Evolutionary conservation across 1,140 invertebrate species (phyloP).

Genomic region (Metaphire vulgaris): DNA sequence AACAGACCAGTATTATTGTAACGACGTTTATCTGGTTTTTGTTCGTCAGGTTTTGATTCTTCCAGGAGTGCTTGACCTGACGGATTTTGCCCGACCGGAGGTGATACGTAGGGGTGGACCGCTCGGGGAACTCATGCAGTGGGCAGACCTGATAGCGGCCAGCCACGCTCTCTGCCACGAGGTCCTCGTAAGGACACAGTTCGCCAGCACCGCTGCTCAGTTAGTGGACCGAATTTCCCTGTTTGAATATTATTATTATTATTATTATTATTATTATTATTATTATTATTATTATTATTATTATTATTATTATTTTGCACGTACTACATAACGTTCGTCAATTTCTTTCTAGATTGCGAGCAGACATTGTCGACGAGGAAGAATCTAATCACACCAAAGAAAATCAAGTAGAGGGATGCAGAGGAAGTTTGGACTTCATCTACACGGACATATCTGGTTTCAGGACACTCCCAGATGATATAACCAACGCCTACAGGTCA

Average conservation of each 20-base stretch:
- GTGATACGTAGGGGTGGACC: conserved; percentile 18
- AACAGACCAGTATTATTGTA: too few relatives aligned
- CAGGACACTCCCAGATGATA: not conserved
- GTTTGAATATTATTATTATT: too few relatives aligned
- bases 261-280: too few relatives aligned
- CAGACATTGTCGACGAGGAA: not conserved
- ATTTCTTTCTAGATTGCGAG: not conserved
- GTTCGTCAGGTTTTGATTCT: conserved; percentile 27
- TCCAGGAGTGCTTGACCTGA: conserved; percentile 20
- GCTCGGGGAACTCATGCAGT: conserved; percentile 27
- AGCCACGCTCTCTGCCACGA: conserved; percentile 25
- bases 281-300: too few relatives aligned
- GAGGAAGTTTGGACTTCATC: conserved; percentile 15
- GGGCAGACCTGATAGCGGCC: conserved; percentile 26
- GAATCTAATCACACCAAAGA: not conserved
- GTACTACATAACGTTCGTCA: too few relatives aligned
- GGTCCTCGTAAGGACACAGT: conserved; percentile 16
- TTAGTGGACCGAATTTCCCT: too few relatives aligned
- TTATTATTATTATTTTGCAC: too few relatives aligned
- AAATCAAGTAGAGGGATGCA: not conserved
- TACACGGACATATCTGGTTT: conserved; percentile 15
- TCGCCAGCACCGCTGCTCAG: not conserved
- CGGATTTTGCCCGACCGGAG: conserved; percentile 22
- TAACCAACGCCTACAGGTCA: conserved; percentile 3
- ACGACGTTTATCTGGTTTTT: too few relatives aligned